These are phyloP conservation scores for Drosophila sordidapex DNA, from an alignment of 2,888 invertebrate genomes.

Conservation along the genomic window DNA sequence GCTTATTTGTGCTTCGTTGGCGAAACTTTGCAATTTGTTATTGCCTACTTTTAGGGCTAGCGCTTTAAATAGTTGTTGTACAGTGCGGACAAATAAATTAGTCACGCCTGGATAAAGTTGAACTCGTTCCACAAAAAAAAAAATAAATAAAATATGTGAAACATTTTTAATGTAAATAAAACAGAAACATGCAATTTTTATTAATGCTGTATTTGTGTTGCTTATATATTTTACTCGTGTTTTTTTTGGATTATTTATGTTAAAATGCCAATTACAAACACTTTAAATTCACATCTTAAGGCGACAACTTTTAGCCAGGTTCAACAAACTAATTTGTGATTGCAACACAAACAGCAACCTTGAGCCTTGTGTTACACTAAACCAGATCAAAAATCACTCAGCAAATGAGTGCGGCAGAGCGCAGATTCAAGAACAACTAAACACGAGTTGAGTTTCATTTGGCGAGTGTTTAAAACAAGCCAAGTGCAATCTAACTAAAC, in stretches of 20 bases:
- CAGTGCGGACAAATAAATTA: slow-evolving; percentile 48
- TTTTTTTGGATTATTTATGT: background rate
- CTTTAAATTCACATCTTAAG: background rate
- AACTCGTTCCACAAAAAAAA: background rate
- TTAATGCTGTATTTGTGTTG: background rate
- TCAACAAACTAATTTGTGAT: slow-evolving; percentile 24
- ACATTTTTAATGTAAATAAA: background rate
- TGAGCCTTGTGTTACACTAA: slow-evolving; percentile 27
- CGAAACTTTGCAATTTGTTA: slow-evolving; percentile 26
- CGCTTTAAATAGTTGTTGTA: slow-evolving; percentile 26
- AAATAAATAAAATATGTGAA: background rate
- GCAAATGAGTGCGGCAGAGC: slow-evolving; percentile 17
- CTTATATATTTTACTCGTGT: background rate
- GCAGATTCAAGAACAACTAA: slow-evolving; percentile 14
- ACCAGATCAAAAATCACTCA: slow-evolving; percentile 18
- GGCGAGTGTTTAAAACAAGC: slow-evolving; percentile 55
- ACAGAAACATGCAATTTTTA: background rate
- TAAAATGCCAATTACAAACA: background rate
- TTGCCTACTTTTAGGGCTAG: slow-evolving; percentile 69
- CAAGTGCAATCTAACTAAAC: slow-evolving; percentile 67
- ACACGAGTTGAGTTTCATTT: slow-evolving; percentile 56
- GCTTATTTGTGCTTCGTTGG: slow-evolving; percentile 40
- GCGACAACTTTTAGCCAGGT: slow-evolving; percentile 4
- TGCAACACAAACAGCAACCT: slow-evolving; percentile 38
- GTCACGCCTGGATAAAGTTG: background rate